Base-by-base conservation (phyloP, 1,140 invertebrate genomes). In the Helicorthomorpha holstii region DNA sequence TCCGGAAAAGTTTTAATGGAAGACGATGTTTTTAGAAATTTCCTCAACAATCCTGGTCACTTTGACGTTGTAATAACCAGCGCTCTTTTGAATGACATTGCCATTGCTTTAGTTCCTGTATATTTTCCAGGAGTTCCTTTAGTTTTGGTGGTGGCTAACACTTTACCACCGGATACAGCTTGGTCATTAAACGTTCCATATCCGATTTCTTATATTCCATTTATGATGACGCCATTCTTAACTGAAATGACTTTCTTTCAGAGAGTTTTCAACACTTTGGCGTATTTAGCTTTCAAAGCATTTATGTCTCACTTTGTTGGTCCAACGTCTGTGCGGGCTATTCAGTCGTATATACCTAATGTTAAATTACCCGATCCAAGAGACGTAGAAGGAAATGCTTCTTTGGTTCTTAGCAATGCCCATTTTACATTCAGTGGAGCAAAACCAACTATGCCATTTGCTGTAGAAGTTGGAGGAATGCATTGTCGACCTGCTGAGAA, bases 401-500 rank as follows among this genome's bases (percentile, higher is more conserved):
- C 78, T 61, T 79, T 85, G 58, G 81, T 84, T 27, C 65, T 85
- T 3, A 82, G 83, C 62, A 85, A 85, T 65, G 80, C 75, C 27
- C 81, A 85, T 60, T 76, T 76, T 48, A 76, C 76, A 3, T 75
- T 85, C 1, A 77, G 79, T 0, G 82, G 84, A 64, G 75, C 81
- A 0, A 70, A 80, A 38, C 75, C 82, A 0, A 79, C 81, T 59
- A 66, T 84, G 56, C 79, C 82, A 0, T 82, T 83, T 63, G 81
- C 85, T 0, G 81, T 82, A 10, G 85, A 86, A 65, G 79, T 87
- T 2, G 84, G 83, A 12, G 85, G 83, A 57, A 80, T 87, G 48
- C 84, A 88, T 61, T 88, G 84, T 57, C 79, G 76, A 57, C 74
- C 78, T 12, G 67, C 83, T 1, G 78, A 76, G 56, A 70, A 64